Percentiles rank a stretch among this genome's conserved stretches.
Evolutionary conservation across 2,888 invertebrate genomes (phyloP).

Genomic region (Euplagia quadripunctaria): DNA sequence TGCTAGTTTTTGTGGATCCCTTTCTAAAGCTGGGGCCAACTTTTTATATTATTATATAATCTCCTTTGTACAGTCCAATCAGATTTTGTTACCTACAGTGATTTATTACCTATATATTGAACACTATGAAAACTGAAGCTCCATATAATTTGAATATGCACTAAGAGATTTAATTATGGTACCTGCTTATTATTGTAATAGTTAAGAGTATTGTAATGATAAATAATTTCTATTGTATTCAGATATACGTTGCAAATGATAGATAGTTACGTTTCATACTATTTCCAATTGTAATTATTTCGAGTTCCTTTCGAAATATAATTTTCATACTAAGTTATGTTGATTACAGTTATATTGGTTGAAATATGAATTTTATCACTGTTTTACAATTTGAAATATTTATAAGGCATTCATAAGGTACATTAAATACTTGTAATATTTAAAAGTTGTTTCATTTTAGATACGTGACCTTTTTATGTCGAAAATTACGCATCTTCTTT

Average conservation of each 20-base stretch:
- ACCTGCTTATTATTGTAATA: constrained; percentile 79
- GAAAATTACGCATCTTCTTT: not conserved
- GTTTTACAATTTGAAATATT: constrained; percentile 88
- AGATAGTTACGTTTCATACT: constrained; percentile 43
- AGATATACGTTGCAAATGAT: constrained; percentile 56
- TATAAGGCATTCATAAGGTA: constrained; percentile 87
- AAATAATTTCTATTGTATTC: constrained; percentile 61
- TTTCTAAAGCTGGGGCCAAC: constrained; percentile 82
- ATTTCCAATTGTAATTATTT: constrained; percentile 65
- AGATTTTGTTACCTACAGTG: constrained; percentile 51
- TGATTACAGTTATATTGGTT: constrained; percentile 83
- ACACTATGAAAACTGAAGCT: constrained; percentile 31
- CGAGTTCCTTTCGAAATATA: constrained; percentile 70
- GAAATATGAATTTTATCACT: constrained; percentile 87
- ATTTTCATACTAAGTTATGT: constrained; percentile 79
- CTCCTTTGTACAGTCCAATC: constrained; percentile 54
- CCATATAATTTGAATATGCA: constrained; percentile 55
- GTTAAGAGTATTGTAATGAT: constrained; percentile 58
- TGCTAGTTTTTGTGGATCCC: constrained; percentile 81
- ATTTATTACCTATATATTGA: constrained; percentile 38
- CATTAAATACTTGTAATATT: constrained; percentile 86
- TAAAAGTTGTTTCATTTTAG: constrained; percentile 73
- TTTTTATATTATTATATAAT: constrained; percentile 75
- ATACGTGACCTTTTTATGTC: not conserved
- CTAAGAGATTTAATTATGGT: constrained; percentile 74